Percentiles rank a stretch among this genome's conserved stretches.
Evolutionary conservation across 2,113 vertebrate species (phyloP).

Genomic region (Pachycephala philippinensis): DNA sequence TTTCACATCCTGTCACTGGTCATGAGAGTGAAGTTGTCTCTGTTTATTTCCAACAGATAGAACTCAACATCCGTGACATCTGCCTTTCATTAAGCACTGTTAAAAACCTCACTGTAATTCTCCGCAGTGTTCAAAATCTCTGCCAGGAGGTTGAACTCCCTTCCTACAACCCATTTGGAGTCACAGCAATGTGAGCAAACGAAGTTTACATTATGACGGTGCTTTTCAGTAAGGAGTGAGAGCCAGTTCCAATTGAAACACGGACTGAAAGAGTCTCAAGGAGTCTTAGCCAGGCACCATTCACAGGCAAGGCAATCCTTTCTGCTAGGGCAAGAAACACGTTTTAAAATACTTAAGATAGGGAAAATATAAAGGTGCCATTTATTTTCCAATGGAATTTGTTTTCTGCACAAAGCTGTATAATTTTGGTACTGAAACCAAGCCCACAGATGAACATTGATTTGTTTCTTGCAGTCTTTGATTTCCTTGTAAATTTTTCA

Average conservation of each 20-base stretch:
- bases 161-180: background rate
- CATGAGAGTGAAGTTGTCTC: background rate
- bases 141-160: background rate
- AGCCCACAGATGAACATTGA: background rate
- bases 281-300: background rate
- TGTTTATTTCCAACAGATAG: background rate
- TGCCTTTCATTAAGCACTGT: background rate
- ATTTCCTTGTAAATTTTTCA: slow-evolving; percentile 17
- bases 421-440: slow-evolving; percentile 15
- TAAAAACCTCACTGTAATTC: background rate
- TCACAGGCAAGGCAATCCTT: background rate
- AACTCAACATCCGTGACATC: background rate
- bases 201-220: background rate
- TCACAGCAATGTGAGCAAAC: background rate
- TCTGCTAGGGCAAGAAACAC: background rate
- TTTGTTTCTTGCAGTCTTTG: background rate
- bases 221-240: background rate
- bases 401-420: background rate
- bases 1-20: background rate
- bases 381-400: background rate
- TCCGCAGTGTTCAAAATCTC: background rate
- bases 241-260: background rate
- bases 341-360: background rate
- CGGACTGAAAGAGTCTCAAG: background rate
- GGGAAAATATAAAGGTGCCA: background rate